These are phyloP conservation scores for Drosophila bipectinata DNA, from an alignment of 1,140 invertebrate genomes.

Conservation along the genomic window DNA sequence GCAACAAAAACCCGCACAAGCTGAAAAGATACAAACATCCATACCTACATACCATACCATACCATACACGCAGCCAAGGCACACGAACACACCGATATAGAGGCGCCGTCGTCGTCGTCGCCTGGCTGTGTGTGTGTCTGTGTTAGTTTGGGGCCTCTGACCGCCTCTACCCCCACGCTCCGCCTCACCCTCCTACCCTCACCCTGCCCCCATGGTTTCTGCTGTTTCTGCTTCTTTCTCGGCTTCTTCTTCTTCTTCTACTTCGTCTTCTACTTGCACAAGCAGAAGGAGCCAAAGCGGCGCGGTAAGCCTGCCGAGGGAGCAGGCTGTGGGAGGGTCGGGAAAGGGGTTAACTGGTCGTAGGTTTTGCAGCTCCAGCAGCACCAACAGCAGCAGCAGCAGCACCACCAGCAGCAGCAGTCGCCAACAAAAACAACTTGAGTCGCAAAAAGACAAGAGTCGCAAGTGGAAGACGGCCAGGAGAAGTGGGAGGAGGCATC, in stretches of 20 bases:
- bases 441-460: slow-evolving; percentile 49
- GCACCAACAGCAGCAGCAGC: slow-evolving; percentile 25
- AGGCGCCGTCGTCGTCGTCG: slow-evolving; percentile 39
- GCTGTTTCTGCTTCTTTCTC: slow-evolving; percentile 21
- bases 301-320: slow-evolving; percentile 42
- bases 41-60: no score
- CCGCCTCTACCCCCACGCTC: slow-evolving; percentile 41
- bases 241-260: slow-evolving; percentile 10
- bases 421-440: slow-evolving; percentile 65
- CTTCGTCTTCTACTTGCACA: slow-evolving; percentile 11
- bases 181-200: slow-evolving; percentile 5
- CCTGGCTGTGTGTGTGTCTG: slow-evolving; percentile 30
- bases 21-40: slow-evolving; percentile 69
- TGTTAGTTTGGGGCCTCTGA: slow-evolving; percentile 68
- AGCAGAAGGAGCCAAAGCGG: slow-evolving; percentile 23
- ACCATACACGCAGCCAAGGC: slow-evolving; percentile 24
- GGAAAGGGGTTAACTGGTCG: slow-evolving; percentile 61
- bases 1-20: slow-evolving; percentile 78
- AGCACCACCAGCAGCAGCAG: slow-evolving; percentile 27
- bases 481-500: slow-evolving; percentile 18
- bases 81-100: slow-evolving; percentile 18
- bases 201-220: not conserved
- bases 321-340: slow-evolving; percentile 26
- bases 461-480: slow-evolving; percentile 40
- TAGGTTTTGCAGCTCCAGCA: slow-evolving; percentile 66